phyloP scores from a whole-genome alignment of 2,888 invertebrate genomes.

The Odiellus spinosus region DNA sequence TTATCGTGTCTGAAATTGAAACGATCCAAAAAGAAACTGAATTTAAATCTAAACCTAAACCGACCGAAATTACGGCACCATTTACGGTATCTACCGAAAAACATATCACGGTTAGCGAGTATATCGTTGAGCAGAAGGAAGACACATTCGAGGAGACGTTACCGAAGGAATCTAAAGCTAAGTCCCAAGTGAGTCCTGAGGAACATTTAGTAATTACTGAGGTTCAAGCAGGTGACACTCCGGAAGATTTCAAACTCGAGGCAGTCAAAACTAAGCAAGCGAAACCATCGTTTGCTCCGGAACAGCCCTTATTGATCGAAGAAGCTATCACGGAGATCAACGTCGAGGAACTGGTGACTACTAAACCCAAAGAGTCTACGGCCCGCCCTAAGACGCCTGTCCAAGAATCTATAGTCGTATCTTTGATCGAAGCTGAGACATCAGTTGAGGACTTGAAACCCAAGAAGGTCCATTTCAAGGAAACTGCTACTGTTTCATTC shows the following conservation, averaged over 20 bases:
- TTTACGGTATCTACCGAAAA: conserved; percentile 14
- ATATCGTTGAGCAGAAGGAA: conserved; percentile 9
- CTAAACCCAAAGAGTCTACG: not conserved
- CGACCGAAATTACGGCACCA: conserved; percentile 6
- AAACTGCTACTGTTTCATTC: too few relatives aligned
- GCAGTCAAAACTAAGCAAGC: conserved; percentile 3
- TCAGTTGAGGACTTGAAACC: not conserved
- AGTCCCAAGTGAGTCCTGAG: conserved; percentile 10
- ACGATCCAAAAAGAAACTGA: conserved; percentile 9
- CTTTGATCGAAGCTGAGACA: not conserved
- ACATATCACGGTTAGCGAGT: conserved; percentile 13
- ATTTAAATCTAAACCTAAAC: conserved; percentile 6
- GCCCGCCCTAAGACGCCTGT: conserved; percentile 4
- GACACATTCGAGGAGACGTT: conserved; percentile 6
- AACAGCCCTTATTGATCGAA: conserved; percentile 15
- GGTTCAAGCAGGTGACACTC: too few relatives aligned
- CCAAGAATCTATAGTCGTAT: not conserved
- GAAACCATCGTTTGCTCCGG: conserved; percentile 10
- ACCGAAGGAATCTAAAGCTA: conserved; percentile 7
- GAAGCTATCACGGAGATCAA: conserved; percentile 3
- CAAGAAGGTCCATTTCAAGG: too few relatives aligned
- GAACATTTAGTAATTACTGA: conserved; percentile 39
- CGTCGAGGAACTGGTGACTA: too few relatives aligned
- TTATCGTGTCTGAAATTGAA: conserved; percentile 10
- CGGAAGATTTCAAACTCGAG: conserved; percentile 6